Percentiles rank a stretch among this genome's conserved stretches.
Evolutionary conservation across 2,888 invertebrate species (phyloP).

Genomic region (Bibio marci): DNA sequence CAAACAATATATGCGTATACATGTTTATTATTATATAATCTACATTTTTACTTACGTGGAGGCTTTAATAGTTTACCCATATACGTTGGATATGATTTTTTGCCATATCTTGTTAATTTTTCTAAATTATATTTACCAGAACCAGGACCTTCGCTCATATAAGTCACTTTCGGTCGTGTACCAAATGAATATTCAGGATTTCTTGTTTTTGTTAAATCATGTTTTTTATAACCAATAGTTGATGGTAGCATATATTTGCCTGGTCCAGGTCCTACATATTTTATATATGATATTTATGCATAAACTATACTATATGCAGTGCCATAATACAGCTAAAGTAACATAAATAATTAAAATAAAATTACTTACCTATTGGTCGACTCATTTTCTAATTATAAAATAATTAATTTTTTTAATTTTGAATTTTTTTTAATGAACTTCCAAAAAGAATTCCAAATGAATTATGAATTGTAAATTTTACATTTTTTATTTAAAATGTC

Average conservation of each 20-base stretch:
- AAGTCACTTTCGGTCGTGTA: conserved; percentile 10
- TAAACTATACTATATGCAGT: no score
- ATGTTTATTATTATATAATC: neutral
- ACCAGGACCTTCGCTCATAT: conserved; percentile 19
- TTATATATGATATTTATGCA: no score
- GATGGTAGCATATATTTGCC: conserved; percentile 37
- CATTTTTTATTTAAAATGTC: no score
- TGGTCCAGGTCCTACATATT: conserved; percentile 39
- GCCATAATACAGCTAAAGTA: no score
- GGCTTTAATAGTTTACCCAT: neutral
- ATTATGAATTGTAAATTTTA: no score
- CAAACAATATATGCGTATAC: no score
- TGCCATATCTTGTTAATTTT: conserved; percentile 20
- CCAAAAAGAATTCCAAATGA: no score
- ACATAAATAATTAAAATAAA: no score
- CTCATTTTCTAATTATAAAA: no score
- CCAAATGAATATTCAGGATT: conserved; percentile 29
- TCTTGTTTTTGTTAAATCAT: conserved; percentile 36
- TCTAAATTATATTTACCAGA: conserved; percentile 21
- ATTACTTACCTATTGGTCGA: no score
- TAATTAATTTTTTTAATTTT: no score
- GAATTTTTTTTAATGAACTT: no score
- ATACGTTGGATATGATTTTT: neutral
- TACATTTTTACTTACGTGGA: neutral
- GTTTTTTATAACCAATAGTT: conserved; percentile 36